Conservation (phyloP, 64 coral and sea anemone genomes). For the Acropora yongei region DNA sequence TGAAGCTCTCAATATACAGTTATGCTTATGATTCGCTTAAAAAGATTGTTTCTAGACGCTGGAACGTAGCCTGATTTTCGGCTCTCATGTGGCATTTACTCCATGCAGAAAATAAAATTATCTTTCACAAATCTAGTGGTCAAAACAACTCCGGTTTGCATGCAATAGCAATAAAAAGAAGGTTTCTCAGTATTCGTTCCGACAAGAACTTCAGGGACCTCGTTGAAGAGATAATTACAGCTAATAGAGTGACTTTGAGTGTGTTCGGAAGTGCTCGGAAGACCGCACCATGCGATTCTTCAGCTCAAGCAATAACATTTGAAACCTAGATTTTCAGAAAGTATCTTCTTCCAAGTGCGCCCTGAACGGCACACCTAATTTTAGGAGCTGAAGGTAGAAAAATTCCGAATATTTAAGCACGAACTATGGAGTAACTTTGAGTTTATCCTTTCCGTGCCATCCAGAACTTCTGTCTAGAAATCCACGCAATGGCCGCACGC, state of each 20-base stretch:
- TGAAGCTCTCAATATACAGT: no score
- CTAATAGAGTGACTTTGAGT: slow-evolving; percentile 6
- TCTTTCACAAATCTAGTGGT: background rate
- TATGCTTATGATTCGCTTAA: no score
- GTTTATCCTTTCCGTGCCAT: background rate
- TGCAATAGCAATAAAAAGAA: background rate
- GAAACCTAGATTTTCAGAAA: background rate
- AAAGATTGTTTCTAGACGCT: no score
- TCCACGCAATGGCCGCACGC: no score
- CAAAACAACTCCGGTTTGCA: background rate
- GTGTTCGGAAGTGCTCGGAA: slow-evolving; percentile 12
- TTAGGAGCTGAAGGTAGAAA: background rate
- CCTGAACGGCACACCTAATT: background rate
- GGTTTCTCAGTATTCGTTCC: background rate
- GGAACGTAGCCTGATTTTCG: no score
- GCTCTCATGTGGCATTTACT: no score
- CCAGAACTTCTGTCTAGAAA: no score
- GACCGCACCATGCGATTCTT: no score
- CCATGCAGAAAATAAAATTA: no score
- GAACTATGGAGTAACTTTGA: no score
- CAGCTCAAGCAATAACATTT: no score
- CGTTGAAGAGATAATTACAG: background rate
- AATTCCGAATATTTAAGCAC: background rate
- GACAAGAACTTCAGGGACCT: background rate
- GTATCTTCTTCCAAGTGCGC: no score